Evolutionary conservation across 1,140 invertebrate species (phyloP), one percentile per base, ranked within the genome.

Genomic region (Mizuhopecten yessoensis): DNA sequence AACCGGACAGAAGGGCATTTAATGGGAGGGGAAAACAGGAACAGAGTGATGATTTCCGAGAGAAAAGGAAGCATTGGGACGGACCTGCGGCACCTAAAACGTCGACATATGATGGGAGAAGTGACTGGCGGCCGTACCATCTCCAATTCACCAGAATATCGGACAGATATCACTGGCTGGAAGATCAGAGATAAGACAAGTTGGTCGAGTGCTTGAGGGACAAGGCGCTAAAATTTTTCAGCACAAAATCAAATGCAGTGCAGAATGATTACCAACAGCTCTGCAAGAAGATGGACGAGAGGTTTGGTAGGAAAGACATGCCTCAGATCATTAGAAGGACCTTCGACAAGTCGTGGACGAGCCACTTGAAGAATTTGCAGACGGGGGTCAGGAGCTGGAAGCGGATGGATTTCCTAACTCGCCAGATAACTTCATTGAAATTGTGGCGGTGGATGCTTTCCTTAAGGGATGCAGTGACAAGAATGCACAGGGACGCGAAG

Each of bases 151-250:
- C 23, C 23, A 29, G 33, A 15, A 87, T 90, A 33, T 87, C 34
- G 0, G 39, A 45, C 2, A 33, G 42, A 34, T 90, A 92, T 36
- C 87, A n/a, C 33, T 86, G 34, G 86, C 33, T 75, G 34, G 20
- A 90, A 0, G 23, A 89, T 13, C 42, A 90, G 13, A 33, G 29
- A 11, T 20, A 89, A 15, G 34, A 90, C 34, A 89, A 87, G 34
- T 33, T 89, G 10, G 42, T 91, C 34, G 15, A 87, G n/a, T 88
- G 33, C 75, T 87, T 90, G 17, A 17, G 91, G 7, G 88, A 90
- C 34, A 91, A 91, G 75, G 88, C 91, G 0, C 86, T 91, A 34
- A 91, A 88, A 75, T 91, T 39, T 36, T 91, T 34, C 49, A 88
- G 87, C 33, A 33, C 86, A 0, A 36, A 34, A n/a, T 29, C 88